phyloP scores from a whole-genome alignment of 1,140 invertebrate species.

The Octopus sinensis region DNA sequence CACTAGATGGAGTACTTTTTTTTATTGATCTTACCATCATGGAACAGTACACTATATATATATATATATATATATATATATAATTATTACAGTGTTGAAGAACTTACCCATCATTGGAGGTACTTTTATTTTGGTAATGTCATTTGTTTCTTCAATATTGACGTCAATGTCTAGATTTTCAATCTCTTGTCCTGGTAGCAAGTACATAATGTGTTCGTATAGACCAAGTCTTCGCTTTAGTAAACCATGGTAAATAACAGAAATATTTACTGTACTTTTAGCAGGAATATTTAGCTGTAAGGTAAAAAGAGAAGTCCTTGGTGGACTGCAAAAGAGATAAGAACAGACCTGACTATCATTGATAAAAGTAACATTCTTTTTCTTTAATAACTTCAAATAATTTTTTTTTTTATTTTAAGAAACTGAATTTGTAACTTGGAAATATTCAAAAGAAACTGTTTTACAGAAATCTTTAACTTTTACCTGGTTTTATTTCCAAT shows the following conservation, averaged over 20 bases:
- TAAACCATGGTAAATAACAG: background rate
- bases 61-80: constrained; percentile 5
- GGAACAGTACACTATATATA: too few species aligned
- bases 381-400: too few species aligned
- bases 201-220: background rate
- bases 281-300: background rate
- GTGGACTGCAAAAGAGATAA: background rate
- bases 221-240: background rate
- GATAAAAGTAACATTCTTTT: too few species aligned
- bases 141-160: background rate
- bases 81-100: background rate
- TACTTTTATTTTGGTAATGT: background rate
- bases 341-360: too few species aligned
- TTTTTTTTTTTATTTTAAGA: too few species aligned
- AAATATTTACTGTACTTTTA: background rate
- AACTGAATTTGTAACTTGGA: too few species aligned
- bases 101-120: background rate
- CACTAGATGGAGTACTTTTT: too few species aligned
- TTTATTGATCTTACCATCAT: too few species aligned
- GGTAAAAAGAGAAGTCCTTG: background rate
- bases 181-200: background rate
- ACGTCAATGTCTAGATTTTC: background rate
- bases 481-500: too few species aligned
- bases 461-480: too few species aligned
- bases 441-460: too few species aligned